Conservation (phyloP, 2,113 vertebrate genomes). For the Australoheros scitulus region DNA sequence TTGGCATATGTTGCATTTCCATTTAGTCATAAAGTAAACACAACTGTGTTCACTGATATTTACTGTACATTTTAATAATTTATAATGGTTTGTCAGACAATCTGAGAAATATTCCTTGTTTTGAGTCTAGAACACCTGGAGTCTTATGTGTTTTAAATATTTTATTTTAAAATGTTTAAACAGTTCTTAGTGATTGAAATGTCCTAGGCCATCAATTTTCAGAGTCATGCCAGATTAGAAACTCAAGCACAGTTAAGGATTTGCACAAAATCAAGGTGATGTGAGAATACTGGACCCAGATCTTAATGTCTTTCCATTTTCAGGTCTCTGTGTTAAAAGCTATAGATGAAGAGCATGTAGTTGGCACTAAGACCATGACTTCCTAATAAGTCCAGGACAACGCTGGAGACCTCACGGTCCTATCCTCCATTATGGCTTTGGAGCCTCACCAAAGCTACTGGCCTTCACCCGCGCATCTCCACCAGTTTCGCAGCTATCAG, state of each 20-base stretch:
- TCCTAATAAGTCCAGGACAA: slow-evolving; percentile 74
- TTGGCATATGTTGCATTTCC: background rate
- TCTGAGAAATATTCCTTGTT: background rate
- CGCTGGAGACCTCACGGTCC: slow-evolving; percentile 71
- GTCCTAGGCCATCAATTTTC: background rate
- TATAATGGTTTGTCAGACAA: background rate
- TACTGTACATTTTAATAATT: background rate
- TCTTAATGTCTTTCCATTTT: slow-evolving; percentile 1
- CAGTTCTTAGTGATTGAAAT: background rate
- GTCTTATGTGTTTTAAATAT: background rate
- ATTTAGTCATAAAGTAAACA: background rate
- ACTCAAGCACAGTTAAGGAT: background rate
- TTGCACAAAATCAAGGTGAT: background rate
- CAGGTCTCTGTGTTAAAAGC: slow-evolving; percentile 91
- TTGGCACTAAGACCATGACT: slow-evolving; percentile 83
- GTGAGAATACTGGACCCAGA: background rate
- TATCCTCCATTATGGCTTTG: slow-evolving; percentile 82
- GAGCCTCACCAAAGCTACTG: slow-evolving; percentile 89
- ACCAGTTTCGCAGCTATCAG: slow-evolving; percentile 45
- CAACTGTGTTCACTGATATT: background rate
- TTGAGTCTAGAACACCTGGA: background rate
- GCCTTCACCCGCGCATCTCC: slow-evolving; percentile 86
- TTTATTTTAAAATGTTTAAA: background rate
- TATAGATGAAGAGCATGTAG: slow-evolving; percentile 87
- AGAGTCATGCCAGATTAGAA: background rate